Evolutionary conservation across 2,888 invertebrate genomes (phyloP), one percentile per base, ranked within the genome.

Genomic region (Galeruca laticollis): DNA sequence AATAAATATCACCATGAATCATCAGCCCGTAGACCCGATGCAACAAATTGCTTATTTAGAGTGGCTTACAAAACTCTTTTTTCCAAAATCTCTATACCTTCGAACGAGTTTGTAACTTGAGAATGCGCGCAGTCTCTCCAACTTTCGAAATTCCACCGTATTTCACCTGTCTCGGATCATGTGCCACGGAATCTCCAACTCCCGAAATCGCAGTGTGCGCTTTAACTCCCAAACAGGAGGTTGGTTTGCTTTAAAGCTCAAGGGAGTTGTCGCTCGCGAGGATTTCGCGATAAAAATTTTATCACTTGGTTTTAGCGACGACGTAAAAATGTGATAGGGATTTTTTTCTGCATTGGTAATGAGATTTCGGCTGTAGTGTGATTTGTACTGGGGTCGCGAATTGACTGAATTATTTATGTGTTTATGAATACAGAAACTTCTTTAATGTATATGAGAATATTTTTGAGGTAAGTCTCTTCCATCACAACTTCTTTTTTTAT

Each of bases 111-210:
- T 60, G 18, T 31, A 26, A 43, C 57, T 18, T 31, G 57, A 61
- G 62, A 62, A 62, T 37, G 26, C 37, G 69, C 69, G 69, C 69
- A 69, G 52, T 15, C 69, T 69, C 60, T 15, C 33, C 15, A 56
- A 60, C 60, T 67, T 49, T 52, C 69, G 51, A 73, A 73, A 68
- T 69, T 74, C 71, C 64, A 72, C 75, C 77, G 76, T 80, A 80
- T 78, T 79, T 80, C 70, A 80, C 79, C 79, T 80, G 79, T 76
- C 76, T 75, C 68, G 75, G 72, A 76, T 79, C 79, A 78, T 78
- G 78, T 78, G 78, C 75, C 76, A 77, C 74, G 70, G 72, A 77
- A 76, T 73, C 73, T 74, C 69, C 63, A 66, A 74, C 73, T 76
- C 74, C 74, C 73, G 74, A 75, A 76, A 77, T 78, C 77, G 78